Percentiles rank a stretch among this genome's conserved stretches.
Evolutionary conservation across 2,888 invertebrate genomes (phyloP).

Genomic region (Parnassius smintheus): DNA sequence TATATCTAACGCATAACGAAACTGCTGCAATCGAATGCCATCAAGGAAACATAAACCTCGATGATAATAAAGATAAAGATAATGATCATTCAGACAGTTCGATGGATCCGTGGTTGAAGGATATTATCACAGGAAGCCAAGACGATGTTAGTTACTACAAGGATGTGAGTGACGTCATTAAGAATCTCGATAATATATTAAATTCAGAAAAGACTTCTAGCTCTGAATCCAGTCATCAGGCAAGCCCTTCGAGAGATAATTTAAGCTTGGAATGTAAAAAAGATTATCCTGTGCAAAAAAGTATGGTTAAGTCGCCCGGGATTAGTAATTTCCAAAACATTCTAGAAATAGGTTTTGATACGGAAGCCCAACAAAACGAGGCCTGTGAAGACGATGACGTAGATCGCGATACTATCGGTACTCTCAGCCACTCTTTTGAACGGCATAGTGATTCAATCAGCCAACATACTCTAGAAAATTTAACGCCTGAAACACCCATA

Average conservation of each 20-base stretch:
- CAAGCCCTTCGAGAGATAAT: slow-evolving; percentile 76
- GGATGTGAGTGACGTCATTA: slow-evolving; percentile 83
- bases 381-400: slow-evolving; percentile 57
- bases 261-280: slow-evolving; percentile 72
- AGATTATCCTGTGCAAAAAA: slow-evolving; percentile 65
- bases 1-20: slow-evolving; percentile 72
- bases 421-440: slow-evolving; percentile 72
- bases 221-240: slow-evolving; percentile 81
- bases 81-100: slow-evolving; percentile 66
- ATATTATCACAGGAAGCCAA: slow-evolving; percentile 79
- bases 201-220: slow-evolving; percentile 83
- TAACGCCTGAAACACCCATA: slow-evolving; percentile 69
- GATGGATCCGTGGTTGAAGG: slow-evolving; percentile 83
- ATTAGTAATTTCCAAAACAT: slow-evolving; percentile 72
- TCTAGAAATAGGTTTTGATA: slow-evolving; percentile 55
- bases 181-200: slow-evolving; percentile 83
- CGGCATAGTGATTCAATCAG: slow-evolving; percentile 67
- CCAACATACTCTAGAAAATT: slow-evolving; percentile 69
- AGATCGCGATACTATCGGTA: slow-evolving; percentile 68
- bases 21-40: slow-evolving; percentile 64
- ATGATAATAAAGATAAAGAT: slow-evolving; percentile 56
- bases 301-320: slow-evolving; percentile 73
- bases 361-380: slow-evolving; percentile 44
- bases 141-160: slow-evolving; percentile 82
- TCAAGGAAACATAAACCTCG: slow-evolving; percentile 61